A percentile compares a stretch with the other conserved stretches of the same genome.
phyloP scores from a whole-genome alignment of 2,888 invertebrate genomes.

The Aspidiotus destructor region DNA sequence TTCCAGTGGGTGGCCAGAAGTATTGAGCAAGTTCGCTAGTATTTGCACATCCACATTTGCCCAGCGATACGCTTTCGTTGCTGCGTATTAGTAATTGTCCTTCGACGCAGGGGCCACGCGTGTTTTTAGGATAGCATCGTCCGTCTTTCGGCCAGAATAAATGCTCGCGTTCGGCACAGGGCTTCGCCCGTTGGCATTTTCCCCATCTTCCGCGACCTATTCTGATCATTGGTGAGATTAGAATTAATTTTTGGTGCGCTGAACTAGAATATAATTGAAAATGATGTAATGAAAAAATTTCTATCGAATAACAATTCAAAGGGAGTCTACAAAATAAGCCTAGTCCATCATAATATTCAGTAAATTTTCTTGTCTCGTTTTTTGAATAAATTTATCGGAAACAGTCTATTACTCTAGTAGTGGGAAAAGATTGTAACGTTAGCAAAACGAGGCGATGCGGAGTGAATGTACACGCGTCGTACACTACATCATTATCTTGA shows the following conservation, averaged over 20 bases:
- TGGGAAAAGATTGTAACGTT: too few species aligned
- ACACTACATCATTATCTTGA: too few species aligned
- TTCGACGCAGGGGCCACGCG: conserved; percentile 43
- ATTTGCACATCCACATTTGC: conserved; percentile 54
- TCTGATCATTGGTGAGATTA: conserved; percentile 42
- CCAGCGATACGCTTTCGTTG: conserved; percentile 47
- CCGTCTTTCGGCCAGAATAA: conserved; percentile 68
- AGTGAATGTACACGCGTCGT: too few species aligned
- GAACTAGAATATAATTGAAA: too few species aligned
- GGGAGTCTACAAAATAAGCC: too few species aligned
- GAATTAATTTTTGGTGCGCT: not conserved
- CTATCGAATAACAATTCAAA: too few species aligned
- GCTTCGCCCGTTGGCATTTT: conserved; percentile 56
- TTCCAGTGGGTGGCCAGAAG: conserved; percentile 53
- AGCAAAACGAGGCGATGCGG: too few species aligned
- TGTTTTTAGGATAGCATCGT: conserved; percentile 61
- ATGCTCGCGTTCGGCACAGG: conserved; percentile 55
- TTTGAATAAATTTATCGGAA: too few species aligned
- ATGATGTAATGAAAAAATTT: too few species aligned
- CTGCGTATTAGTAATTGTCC: conserved; percentile 36
- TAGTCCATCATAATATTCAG: too few species aligned
- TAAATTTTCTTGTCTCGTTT: not conserved
- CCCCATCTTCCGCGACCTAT: conserved; percentile 55
- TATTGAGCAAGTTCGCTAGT: conserved; percentile 48
- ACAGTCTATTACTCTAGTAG: too few species aligned